Evolutionary conservation across 2,888 invertebrate species (phyloP).

Genomic region (Heterodera filipjevi): DNA sequence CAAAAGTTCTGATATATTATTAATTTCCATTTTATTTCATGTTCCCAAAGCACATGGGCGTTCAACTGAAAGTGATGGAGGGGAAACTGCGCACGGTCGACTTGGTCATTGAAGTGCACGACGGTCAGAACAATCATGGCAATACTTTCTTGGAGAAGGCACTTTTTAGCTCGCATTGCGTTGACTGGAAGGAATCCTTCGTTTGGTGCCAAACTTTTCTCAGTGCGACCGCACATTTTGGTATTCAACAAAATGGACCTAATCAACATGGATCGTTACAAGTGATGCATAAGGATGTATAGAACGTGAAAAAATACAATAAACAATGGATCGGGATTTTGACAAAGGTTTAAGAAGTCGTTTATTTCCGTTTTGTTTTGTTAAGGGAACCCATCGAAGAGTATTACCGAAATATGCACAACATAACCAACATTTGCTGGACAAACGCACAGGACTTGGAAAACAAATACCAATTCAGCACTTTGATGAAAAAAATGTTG

Average conservation of each 20-base stretch:
- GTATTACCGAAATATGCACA: slow-evolving; percentile 29
- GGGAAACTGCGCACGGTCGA: slow-evolving; percentile 59
- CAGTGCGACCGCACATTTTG: slow-evolving; percentile 62
- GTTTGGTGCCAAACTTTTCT: slow-evolving; percentile 53
- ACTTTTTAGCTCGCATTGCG: slow-evolving; percentile 58
- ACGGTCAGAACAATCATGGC: background rate
- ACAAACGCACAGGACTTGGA: slow-evolving; percentile 53
- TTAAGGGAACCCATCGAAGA: slow-evolving; percentile 57
- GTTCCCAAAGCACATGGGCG: slow-evolving; percentile 62
- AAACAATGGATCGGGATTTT: background rate
- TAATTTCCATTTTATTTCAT: slow-evolving; percentile 25
- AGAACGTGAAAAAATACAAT: background rate
- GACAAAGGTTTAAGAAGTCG: background rate
- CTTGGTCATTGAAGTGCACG: slow-evolving; percentile 55
- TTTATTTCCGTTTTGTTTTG: slow-evolving; percentile 3
- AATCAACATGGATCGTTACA: slow-evolving; percentile 58
- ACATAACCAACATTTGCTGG: slow-evolving; percentile 53
- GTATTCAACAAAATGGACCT: slow-evolving; percentile 64
- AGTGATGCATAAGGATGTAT: slow-evolving; percentile 36
- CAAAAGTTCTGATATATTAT: too few relatives aligned
- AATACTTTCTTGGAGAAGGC: background rate
- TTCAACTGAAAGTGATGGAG: slow-evolving; percentile 62
- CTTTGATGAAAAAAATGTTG: slow-evolving; percentile 52
- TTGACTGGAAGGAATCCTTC: slow-evolving; percentile 63
- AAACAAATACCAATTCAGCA: slow-evolving; percentile 35